A percentile compares a stretch with the other conserved stretches of the same genome.
phyloP scores from a whole-genome alignment of 1,140 invertebrate species.

The Aphis gossypii region DNA sequence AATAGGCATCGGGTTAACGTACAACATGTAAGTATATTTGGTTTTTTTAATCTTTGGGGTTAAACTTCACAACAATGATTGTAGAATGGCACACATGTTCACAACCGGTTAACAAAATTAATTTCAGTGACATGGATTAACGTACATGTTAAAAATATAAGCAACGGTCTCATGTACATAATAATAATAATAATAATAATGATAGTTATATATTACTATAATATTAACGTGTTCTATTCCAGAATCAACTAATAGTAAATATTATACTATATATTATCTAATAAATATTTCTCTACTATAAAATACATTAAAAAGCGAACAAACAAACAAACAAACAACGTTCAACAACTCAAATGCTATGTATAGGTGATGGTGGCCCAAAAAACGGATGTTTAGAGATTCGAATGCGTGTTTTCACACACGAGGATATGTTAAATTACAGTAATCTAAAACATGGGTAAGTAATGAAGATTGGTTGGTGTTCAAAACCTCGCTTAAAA shows the following conservation, averaged over 20 bases:
- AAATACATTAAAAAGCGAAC: slow-evolving; percentile 50
- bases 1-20: not conserved
- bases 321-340: slow-evolving; percentile 47
- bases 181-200: slow-evolving; percentile 37
- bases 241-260: slow-evolving; percentile 50
- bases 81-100: slow-evolving; percentile 56
- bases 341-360: slow-evolving; percentile 30
- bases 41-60: slow-evolving; percentile 64
- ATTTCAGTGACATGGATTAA: slow-evolving; percentile 45
- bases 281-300: slow-evolving; percentile 57
- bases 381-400: slow-evolving; percentile 8
- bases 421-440: slow-evolving; percentile 53
- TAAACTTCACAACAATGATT: slow-evolving; percentile 56
- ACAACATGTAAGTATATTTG: slow-evolving; percentile 62
- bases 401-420: not conserved
- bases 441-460: slow-evolving; percentile 5
- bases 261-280: slow-evolving; percentile 47
- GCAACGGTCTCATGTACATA: slow-evolving; percentile 34
- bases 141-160: slow-evolving; percentile 19
- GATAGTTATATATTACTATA: slow-evolving; percentile 7
- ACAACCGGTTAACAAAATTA: slow-evolving; percentile 54
- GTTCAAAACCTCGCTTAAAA: slow-evolving; percentile 48
- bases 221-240: slow-evolving; percentile 50
- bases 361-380: not conserved
- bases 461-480: slow-evolving; percentile 34